These are phyloP conservation scores for Daphoenositta chrysoptera DNA, from an alignment of 2,113 vertebrate species.

Conservation along the genomic window DNA sequence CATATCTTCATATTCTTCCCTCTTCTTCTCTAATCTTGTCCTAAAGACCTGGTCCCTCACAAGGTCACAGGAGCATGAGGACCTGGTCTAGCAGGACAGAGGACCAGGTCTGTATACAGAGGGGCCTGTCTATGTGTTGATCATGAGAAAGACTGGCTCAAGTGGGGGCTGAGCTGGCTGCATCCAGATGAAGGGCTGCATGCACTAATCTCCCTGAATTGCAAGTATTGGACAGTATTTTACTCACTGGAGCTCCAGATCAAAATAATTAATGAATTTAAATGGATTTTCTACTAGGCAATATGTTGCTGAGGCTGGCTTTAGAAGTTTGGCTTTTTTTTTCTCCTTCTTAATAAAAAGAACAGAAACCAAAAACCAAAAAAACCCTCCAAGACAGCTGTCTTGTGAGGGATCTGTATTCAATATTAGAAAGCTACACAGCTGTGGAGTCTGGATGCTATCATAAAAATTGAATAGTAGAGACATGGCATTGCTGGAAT, in stretches of 20 bases:
- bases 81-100: neutral
- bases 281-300: constrained; percentile 33
- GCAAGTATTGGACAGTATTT: neutral
- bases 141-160: neutral
- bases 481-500: constrained; percentile 59
- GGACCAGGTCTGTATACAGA: neutral
- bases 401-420: constrained; percentile 44
- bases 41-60: neutral
- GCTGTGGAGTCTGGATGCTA: constrained; percentile 66
- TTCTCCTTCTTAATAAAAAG: constrained; percentile 12
- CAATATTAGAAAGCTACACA: constrained; percentile 53
- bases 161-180: neutral
- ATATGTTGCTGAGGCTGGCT: neutral
- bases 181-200: neutral
- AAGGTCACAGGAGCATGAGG: neutral
- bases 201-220: neutral
- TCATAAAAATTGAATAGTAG: constrained; percentile 39
- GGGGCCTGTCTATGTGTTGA: fast-evolving
- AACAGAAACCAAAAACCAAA: neutral
- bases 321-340: neutral
- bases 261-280: constrained; percentile 27
- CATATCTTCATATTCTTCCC: neutral
- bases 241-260: neutral
- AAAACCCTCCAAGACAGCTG: constrained; percentile 44
- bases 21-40: neutral